phyloP scores from a whole-genome alignment of 2,113 vertebrate species.

The Chascanopsetta lugubris region DNA sequence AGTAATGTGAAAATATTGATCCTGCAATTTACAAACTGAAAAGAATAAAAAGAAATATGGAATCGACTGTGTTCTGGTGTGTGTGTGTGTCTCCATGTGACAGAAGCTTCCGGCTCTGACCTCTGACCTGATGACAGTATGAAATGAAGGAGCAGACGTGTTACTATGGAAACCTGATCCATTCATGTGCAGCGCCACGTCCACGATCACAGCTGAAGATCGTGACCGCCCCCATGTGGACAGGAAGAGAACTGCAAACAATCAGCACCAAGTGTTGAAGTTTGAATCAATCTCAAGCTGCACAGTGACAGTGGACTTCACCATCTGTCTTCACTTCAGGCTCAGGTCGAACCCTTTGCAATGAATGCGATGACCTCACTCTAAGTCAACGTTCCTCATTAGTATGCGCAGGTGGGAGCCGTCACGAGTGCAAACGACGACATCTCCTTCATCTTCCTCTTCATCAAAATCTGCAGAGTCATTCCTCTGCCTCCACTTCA shows the following conservation, averaged over 20 bases:
- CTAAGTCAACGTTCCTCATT: too few species aligned
- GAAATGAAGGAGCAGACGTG: too few species aligned
- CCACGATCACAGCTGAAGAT: conserved; percentile 17
- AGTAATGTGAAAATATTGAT: conserved; percentile 95
- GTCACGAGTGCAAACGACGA: too few species aligned
- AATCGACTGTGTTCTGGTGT: conserved; percentile 46
- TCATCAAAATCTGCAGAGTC: too few species aligned
- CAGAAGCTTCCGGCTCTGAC: too few species aligned
- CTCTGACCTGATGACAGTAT: too few species aligned
- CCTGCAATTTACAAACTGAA: conserved; percentile 92
- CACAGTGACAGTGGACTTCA: too few species aligned
- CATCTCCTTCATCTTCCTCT: too few species aligned
- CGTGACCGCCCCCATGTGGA: conserved; percentile 63
- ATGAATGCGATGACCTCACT: too few species aligned
- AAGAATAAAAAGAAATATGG: conserved; percentile 89
- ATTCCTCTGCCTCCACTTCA: too few species aligned
- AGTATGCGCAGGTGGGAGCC: too few species aligned
- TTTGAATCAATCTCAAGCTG: background rate
- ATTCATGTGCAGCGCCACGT: background rate
- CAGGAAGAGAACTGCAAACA: background rate
- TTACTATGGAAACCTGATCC: background rate
- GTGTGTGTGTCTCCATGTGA: conserved; percentile 19
- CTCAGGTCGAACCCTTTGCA: too few species aligned
- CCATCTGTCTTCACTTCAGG: background rate
- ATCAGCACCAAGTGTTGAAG: background rate